These are phyloP conservation scores for Diaphora mendica DNA, from an alignment of 2,888 invertebrate genomes.

Conservation along the genomic window DNA sequence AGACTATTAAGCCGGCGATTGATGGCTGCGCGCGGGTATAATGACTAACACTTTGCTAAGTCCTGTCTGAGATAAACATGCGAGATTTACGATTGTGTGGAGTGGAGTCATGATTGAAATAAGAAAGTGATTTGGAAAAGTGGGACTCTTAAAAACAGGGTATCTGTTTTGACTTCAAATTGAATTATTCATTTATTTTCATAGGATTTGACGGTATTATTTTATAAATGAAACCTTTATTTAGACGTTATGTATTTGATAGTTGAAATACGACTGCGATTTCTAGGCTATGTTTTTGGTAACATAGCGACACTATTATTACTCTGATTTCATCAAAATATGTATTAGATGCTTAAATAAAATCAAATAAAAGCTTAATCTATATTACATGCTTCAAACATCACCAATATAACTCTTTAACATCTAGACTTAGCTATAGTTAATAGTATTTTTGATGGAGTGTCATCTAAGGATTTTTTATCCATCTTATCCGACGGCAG, in stretches of 20 bases:
- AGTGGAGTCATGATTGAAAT: constrained; percentile 31
- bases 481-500: constrained; percentile 41
- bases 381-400: not conserved
- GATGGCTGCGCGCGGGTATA: constrained; percentile 54
- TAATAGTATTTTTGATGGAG: not conserved
- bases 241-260: not conserved
- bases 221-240: not conserved
- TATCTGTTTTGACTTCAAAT: constrained; percentile 26
- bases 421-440: not conserved
- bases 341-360: not conserved
- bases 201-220: not conserved
- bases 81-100: constrained; percentile 40
- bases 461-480: not conserved
- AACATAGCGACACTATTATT: not conserved
- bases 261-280: not conserved
- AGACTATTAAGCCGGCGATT: constrained; percentile 64
- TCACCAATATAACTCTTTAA: not conserved
- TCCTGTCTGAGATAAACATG: constrained; percentile 46
- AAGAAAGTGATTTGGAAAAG: constrained; percentile 26
- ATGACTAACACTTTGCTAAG: constrained; percentile 48
- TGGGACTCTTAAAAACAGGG: constrained; percentile 39
- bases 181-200: not conserved
- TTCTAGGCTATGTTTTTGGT: not conserved
- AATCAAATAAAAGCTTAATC: not conserved
- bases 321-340: not conserved